Base-by-base conservation (phyloP, 1,140 invertebrate species). In the Drosophila kurseongensis region DNA sequence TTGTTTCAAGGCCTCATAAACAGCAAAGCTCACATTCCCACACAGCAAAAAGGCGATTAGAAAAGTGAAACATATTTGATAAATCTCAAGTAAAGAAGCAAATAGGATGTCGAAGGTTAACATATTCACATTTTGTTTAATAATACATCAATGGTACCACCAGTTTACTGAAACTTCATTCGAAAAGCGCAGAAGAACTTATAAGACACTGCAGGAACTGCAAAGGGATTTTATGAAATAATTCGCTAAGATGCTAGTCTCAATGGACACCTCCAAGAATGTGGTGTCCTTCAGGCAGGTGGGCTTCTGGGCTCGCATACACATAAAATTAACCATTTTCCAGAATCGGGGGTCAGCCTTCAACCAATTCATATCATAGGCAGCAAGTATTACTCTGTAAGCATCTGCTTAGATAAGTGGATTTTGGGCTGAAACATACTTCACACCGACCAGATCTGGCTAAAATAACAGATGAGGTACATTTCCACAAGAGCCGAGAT, bases 371-470 rank as follows among this genome's bases (percentile, higher is more conserved):
- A 83, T 79, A 2, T 75, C 16, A 16, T 66, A 86, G 8, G 75
- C 71, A 4, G 82, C 74, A 7, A 16, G 8, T 0, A 62, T 35
- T 13, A 16, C 82, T 86, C 82, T 86, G 13, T 6, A 32, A 40
- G 66, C 16, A 4, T 14, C 2, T 3, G 0, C 1, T 42, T 16
- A 4, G n/a, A 16, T 14, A 14, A 5, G n/a, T 10, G 13, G 0
- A 9, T 16, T 0, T 27, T 3, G n/a, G 29, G 58, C 48, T 38
- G 80, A 23, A 10, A 18, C 1, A 16, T 12, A 45, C 16, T 10
- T 78, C 50, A 80, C 63, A 57, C 59, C 72, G 14, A 84, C 76
- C 7, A 88, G 61, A 50, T 8, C 23, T 88, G 78, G 16, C 83
- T 57, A 10, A 42, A 9, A 3, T n/a, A 16, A 16, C 80, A 76